phyloP scores from a whole-genome alignment of 2,797 vertebrate species.

The Oophaga sylvatica region DNA sequence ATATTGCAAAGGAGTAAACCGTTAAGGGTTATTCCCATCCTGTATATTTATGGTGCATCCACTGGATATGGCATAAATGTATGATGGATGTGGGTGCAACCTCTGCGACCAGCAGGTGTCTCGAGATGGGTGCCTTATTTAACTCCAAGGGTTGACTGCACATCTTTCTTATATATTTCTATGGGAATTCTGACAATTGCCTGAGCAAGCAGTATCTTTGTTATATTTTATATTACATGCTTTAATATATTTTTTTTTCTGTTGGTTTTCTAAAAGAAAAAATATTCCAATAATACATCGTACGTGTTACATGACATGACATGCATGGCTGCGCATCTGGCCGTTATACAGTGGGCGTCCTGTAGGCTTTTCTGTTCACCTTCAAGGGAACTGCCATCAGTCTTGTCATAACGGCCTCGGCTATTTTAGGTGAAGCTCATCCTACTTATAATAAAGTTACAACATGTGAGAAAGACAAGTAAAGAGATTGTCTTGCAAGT shows the following conservation, averaged over 20 bases:
- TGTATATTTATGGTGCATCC: no score
- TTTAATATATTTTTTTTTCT: not conserved
- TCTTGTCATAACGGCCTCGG: slow-evolving; percentile 7
- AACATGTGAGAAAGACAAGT: not conserved
- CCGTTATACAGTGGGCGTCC: slow-evolving; percentile 43
- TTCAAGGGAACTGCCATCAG: not conserved
- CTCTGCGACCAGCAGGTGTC: no score
- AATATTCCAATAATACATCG: not conserved
- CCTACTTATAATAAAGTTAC: not conserved
- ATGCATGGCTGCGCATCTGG: slow-evolving; percentile 1
- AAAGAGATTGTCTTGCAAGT: not conserved
- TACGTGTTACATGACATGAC: not conserved
- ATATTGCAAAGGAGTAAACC: no score
- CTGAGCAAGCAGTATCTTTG: no score
- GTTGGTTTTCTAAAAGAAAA: not conserved
- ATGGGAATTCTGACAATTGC: no score
- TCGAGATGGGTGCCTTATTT: no score
- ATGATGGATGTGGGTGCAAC: no score
- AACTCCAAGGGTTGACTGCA: no score
- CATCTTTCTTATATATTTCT: no score
- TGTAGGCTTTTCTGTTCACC: slow-evolving; percentile 19
- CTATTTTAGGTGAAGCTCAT: not conserved
- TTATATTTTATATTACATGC: no score
- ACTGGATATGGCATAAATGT: no score
- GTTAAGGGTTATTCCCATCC: no score